Conservation (phyloP, 2,113 vertebrate genomes). For the Orientallactaga bullata region DNA sequence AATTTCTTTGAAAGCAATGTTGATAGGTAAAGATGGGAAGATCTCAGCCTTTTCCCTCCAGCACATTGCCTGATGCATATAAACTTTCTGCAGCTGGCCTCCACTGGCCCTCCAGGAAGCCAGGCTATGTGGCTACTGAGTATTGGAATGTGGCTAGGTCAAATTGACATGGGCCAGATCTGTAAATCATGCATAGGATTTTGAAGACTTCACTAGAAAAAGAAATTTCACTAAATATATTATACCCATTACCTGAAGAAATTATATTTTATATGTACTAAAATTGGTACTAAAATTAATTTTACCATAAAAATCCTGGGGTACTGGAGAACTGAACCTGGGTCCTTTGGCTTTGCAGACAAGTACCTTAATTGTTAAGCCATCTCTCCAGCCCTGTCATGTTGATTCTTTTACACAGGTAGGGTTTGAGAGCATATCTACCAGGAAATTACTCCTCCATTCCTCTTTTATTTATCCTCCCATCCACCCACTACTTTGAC, state of each 20-base stretch:
- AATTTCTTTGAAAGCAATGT: background rate
- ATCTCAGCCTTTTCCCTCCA: background rate
- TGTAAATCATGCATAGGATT: background rate
- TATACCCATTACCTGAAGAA: background rate
- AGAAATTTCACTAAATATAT: conserved; percentile 21
- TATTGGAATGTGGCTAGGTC: background rate
- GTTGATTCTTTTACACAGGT: background rate
- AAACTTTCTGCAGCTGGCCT: background rate
- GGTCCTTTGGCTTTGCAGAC: too few relatives aligned
- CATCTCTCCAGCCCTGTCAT: too few relatives aligned
- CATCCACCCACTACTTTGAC: background rate
- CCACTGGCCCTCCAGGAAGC: background rate
- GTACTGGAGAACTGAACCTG: too few relatives aligned
- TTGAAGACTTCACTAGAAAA: background rate
- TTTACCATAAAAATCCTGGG: background rate
- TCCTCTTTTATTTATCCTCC: background rate
- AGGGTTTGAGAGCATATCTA: background rate
- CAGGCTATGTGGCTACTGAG: background rate
- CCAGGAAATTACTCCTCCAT: background rate
- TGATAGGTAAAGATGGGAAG: background rate
- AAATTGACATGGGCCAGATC: background rate
- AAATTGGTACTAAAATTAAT: background rate
- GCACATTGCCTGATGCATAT: background rate
- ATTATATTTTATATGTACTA: conserved; percentile 13
- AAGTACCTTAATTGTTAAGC: too few relatives aligned